Evolutionary conservation across 2,888 invertebrate genomes (phyloP).

Genomic region (Heliconius aoede): DNA sequence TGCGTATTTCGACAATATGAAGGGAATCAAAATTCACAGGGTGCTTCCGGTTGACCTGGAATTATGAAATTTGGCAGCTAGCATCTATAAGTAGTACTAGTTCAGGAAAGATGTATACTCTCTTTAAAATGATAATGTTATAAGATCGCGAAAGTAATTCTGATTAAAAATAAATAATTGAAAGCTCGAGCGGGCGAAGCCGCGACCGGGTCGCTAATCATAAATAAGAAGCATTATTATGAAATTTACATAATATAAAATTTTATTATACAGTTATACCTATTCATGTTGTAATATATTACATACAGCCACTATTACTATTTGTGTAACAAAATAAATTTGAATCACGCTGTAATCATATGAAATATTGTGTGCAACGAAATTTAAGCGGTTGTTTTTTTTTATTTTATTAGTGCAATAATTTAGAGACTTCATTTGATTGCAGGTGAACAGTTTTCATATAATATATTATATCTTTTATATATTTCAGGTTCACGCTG

Average conservation of each 20-base stretch:
- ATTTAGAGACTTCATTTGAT: slow-evolving; percentile 40
- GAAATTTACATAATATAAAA: neutral
- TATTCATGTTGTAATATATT: slow-evolving; percentile 4
- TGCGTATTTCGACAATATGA: too few species aligned
- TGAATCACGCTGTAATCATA: slow-evolving; percentile 35
- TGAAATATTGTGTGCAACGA: slow-evolving; percentile 35
- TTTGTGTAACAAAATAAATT: slow-evolving; percentile 20
- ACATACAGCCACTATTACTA: neutral
- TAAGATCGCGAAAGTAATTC: too few species aligned
- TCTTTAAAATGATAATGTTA: too few species aligned
- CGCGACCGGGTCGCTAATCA: neutral
- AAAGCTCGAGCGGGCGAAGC: neutral
- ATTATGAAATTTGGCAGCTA: too few species aligned
- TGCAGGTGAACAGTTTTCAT: slow-evolving; percentile 34
- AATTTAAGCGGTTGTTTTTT: slow-evolving; percentile 39
- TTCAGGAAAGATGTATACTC: too few species aligned
- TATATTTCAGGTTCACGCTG: too few species aligned
- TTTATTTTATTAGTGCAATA: slow-evolving; percentile 43
- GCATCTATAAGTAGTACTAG: too few species aligned
- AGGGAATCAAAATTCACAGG: too few species aligned
- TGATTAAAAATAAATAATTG: too few species aligned
- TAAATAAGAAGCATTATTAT: neutral
- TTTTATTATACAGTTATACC: neutral
- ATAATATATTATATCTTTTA: too few species aligned
- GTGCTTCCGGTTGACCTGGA: too few species aligned